Conservation (phyloP, 1,140 invertebrate genomes). For the Zaprionus lachaisei region DNA sequence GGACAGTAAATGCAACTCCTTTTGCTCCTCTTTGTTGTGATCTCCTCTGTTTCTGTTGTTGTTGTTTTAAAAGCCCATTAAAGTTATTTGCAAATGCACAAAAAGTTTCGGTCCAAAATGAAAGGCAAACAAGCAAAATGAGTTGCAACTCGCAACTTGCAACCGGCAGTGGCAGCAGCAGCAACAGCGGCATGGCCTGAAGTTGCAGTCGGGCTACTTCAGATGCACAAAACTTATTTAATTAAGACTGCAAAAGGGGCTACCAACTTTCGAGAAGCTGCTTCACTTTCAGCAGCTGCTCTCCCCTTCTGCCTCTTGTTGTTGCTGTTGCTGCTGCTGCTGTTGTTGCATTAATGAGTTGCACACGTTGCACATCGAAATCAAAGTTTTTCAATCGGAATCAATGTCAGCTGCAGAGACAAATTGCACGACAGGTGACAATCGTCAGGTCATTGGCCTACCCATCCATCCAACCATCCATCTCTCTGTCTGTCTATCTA, state of each 20-base stretch:
- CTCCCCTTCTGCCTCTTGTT: not conserved
- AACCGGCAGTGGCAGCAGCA: conserved; percentile 9
- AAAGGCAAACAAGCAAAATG: conserved; percentile 47
- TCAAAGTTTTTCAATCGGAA: conserved; percentile 62
- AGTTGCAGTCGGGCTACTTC: conserved; percentile 29
- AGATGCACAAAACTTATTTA: conserved; percentile 66
- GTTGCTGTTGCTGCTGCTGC: not conserved
- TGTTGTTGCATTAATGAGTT: conserved; percentile 67
- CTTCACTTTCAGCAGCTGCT: conserved; percentile 4
- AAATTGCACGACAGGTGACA: conserved; percentile 44
- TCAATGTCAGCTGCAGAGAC: conserved; percentile 68
- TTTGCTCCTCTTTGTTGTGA: not conserved
- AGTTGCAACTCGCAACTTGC: conserved; percentile 31
- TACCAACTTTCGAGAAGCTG: conserved; percentile 42
- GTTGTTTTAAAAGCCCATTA: conserved; percentile 56
- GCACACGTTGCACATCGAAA: conserved; percentile 20
- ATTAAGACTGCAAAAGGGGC: conserved; percentile 62
- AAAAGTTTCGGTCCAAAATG: conserved; percentile 35
- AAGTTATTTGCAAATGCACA: conserved; percentile 40
- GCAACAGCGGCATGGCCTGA: too few relatives aligned
- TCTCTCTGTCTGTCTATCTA: not conserved
- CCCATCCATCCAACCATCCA: not conserved
- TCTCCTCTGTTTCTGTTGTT: conserved; percentile 16
- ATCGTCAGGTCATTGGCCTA: conserved; percentile 46
- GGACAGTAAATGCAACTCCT: conserved; percentile 9